Evolutionary conservation across 2,888 invertebrate species (phyloP), one percentile per base, ranked within the genome.

Genomic region (Lacanobia oleracea): DNA sequence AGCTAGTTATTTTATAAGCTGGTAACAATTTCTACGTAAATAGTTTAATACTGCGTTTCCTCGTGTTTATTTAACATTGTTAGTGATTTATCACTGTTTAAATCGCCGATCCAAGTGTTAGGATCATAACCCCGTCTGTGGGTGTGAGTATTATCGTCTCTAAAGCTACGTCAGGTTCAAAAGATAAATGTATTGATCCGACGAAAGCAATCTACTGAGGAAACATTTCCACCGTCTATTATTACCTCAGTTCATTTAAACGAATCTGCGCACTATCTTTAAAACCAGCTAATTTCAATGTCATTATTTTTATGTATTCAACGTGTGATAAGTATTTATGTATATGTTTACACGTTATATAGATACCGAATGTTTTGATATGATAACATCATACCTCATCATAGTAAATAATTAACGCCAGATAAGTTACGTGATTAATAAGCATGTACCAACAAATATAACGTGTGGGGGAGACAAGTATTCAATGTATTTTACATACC

Each of bases 381-480:
- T 56, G 81, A 75, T 75, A 74, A 82, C 56, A 62, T 23, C 45
- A n/a, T 53, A 53, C 8, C 45, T 50, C 50, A 53, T 62, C 61
- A 51, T 45, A 50, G 59, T 43, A 67, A 80, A 67, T 78, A 72
- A 77, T 81, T 63, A 66, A 43, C 27, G 18, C 18, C 23, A 66
- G 81, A 78, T 69, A 78, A 79, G 6, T 40, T 50, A 60, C n/a
- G 50, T 67, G 62, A 56, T n/a, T 79, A 79, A 79, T 73, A 50
- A 64, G 43, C 48, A 43, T 53, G 43, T 79, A 53, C 79, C 48
- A 50, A 64, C 59, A 79, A 53, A 43, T 70, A 23, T 45, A 14
- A 37, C 37, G 40, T 50, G 40, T 37, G 8, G 23, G 23, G 2
- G 23, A 53, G 53, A 60, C 43, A 37, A 37, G 50, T 56, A 43